These are phyloP conservation scores for Gerris buenoi DNA, from an alignment of 1,140 invertebrate genomes.

Conservation along the genomic window DNA sequence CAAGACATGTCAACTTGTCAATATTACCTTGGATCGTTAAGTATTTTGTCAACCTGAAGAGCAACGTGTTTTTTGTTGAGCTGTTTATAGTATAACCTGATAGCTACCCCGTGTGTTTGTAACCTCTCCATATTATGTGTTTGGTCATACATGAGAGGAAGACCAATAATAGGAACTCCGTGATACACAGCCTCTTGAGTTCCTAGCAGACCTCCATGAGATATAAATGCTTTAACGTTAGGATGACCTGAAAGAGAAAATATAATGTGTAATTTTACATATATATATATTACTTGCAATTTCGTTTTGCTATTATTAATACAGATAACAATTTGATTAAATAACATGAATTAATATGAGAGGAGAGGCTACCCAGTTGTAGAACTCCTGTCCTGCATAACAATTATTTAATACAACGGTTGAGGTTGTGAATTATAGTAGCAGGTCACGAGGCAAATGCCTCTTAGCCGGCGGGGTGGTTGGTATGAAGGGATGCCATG, in stretches of 20 bases:
- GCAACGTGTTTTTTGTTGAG: background rate
- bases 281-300: too few relatives aligned
- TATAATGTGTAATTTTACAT: background rate
- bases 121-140: background rate
- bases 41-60: background rate
- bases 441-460: background rate
- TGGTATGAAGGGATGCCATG: too few relatives aligned
- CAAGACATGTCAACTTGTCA: too few relatives aligned
- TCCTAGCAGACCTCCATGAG: slow-evolving; percentile 33
- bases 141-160: slow-evolving; percentile 35
- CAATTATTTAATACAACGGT: background rate
- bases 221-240: slow-evolving; percentile 26
- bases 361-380: too few relatives aligned
- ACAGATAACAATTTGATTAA: too few relatives aligned
- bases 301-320: too few relatives aligned
- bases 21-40: background rate
- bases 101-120: background rate
- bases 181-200: slow-evolving; percentile 33
- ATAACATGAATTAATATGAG: too few relatives aligned
- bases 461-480: too few relatives aligned
- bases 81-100: background rate
- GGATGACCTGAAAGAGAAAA: slow-evolving; percentile 23
- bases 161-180: slow-evolving; percentile 33
- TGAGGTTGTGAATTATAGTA: too few relatives aligned
- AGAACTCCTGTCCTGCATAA: background rate